These are phyloP conservation scores for Pollenia griseotomentosa DNA, from an alignment of 2,888 invertebrate genomes.

Conservation along the genomic window DNA sequence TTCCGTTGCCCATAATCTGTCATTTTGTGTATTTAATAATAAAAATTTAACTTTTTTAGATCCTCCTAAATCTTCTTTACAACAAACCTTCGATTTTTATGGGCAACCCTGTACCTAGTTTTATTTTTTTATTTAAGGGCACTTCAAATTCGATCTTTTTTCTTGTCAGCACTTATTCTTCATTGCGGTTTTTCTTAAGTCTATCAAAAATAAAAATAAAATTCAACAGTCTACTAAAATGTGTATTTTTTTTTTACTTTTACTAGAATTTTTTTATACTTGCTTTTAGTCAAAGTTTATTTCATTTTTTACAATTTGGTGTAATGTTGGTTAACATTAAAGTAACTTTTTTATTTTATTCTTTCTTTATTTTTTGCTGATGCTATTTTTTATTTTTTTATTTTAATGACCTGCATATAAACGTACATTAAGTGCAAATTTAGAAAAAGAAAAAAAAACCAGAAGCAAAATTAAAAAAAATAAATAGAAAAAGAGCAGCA, in stretches of 20 bases:
- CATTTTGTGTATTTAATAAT: too few species aligned
- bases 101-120: background rate
- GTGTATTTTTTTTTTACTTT: slow-evolving; percentile 26
- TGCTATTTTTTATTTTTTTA: slow-evolving; percentile 40
- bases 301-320: slow-evolving; percentile 36
- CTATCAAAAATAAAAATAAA: background rate
- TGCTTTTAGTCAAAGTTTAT: slow-evolving; percentile 35
- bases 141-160: background rate
- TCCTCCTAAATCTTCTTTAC: background rate
- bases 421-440: slow-evolving; percentile 24
- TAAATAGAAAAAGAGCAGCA: background rate
- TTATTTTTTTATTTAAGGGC: background rate
- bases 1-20: too few species aligned
- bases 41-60: too few species aligned
- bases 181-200: slow-evolving; percentile 38
- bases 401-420: slow-evolving; percentile 57
- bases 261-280: background rate
- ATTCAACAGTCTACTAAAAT: slow-evolving; percentile 26
- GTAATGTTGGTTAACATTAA: slow-evolving; percentile 26
- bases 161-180: background rate
- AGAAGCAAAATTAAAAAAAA: background rate
- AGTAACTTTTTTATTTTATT: slow-evolving; percentile 39
- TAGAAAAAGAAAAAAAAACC: background rate
- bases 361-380: slow-evolving; percentile 33
- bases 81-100: background rate